Conservation (phyloP, 1,140 invertebrate genomes). For the Pissodes strobi region DNA sequence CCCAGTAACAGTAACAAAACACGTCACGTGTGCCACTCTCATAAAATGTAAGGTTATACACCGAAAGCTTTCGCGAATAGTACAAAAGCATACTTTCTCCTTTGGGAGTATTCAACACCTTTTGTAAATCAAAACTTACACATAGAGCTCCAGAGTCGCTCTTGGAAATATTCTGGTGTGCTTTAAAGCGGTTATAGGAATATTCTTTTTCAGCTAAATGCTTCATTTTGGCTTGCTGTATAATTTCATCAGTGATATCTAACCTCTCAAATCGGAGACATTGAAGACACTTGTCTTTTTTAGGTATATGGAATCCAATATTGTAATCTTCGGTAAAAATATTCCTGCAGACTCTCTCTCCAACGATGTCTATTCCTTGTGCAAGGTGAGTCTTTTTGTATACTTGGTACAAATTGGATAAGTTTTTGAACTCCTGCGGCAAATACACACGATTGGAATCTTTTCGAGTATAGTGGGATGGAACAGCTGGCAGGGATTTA, state of each 20-base stretch:
- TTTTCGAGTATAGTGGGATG: background rate
- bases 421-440: background rate
- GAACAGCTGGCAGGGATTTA: background rate
- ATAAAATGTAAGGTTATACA: constrained; percentile 58
- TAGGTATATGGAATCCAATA: constrained; percentile 41
- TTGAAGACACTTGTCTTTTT: constrained; percentile 44
- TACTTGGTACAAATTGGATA: background rate
- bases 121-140: constrained; percentile 43
- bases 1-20: constrained; percentile 28
- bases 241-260: constrained; percentile 20
- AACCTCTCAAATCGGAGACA: constrained; percentile 32
- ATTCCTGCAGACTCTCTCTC: too few relatives aligned
- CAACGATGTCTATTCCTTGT: background rate
- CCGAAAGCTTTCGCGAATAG: constrained; percentile 55
- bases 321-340: constrained; percentile 37
- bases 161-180: constrained; percentile 27
- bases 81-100: constrained; percentile 44
- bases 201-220: constrained; percentile 37
- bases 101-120: constrained; percentile 45
- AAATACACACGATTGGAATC: background rate
- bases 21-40: constrained; percentile 24
- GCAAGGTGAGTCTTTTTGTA: constrained; percentile 3
- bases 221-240: constrained; percentile 6
- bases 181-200: constrained; percentile 27
- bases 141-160: constrained; percentile 31